Conservation (phyloP, 2,113 vertebrate genomes). For the Mormyrus lacerda region DNA sequence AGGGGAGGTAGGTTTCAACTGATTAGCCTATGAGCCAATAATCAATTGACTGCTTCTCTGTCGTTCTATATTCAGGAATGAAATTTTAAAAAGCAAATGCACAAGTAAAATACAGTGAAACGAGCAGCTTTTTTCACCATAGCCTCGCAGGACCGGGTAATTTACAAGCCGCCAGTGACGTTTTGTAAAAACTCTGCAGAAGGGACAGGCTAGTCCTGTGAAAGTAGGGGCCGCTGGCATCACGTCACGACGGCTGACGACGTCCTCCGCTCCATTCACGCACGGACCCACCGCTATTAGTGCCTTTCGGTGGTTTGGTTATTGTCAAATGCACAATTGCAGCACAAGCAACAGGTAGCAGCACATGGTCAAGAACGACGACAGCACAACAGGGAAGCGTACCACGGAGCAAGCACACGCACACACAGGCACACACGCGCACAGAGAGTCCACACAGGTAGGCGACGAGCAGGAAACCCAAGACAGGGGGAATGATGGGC, state of each 20-base stretch:
- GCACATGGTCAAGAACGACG: background rate
- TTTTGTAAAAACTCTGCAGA: background rate
- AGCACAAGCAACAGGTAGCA: constrained; percentile 12
- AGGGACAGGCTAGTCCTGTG: background rate
- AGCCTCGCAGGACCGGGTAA: background rate
- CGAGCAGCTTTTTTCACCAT: background rate
- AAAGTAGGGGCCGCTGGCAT: background rate
- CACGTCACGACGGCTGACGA: background rate
- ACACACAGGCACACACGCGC: background rate
- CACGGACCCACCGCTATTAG: background rate
- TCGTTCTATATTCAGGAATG: background rate
- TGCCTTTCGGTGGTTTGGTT: background rate
- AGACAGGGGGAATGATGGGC: constrained; percentile 24
- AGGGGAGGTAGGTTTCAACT: background rate
- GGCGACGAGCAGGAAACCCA: constrained; percentile 14
- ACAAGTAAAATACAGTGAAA: background rate
- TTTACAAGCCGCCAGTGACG: background rate
- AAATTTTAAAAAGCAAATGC: background rate
- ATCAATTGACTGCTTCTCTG: background rate
- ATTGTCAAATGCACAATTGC: background rate
- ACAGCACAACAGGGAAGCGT: background rate
- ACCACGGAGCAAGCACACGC: background rate
- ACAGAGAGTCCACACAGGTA: background rate
- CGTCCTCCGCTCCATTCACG: background rate
- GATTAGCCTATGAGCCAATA: background rate